These are phyloP conservation scores for Chaetorhynchus papuensis DNA, from an alignment of 2,113 vertebrate species.

Conservation along the genomic window DNA sequence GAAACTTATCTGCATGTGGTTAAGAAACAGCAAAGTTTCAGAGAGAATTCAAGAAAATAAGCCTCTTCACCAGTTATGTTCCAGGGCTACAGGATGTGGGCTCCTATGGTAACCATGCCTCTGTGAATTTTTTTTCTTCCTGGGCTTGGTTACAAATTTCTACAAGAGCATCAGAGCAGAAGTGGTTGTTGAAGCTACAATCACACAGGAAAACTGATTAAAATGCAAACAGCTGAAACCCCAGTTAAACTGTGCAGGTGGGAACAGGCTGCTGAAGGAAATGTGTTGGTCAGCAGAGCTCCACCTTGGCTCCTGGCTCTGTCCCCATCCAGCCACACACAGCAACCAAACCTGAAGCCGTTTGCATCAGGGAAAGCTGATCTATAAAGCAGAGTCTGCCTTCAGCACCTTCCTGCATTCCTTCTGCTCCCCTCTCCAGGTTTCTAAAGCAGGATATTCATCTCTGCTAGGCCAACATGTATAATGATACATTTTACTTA, in stretches of 20 bases:
- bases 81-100: slow-evolving; percentile 49
- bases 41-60: background rate
- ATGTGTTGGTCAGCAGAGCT: background rate
- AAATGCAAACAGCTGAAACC: background rate
- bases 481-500: background rate
- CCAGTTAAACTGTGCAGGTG: background rate
- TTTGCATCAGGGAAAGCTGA: background rate
- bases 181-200: background rate
- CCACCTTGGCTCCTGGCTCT: background rate
- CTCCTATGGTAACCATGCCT: background rate
- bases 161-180: background rate
- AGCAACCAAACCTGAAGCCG: background rate
- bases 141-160: background rate
- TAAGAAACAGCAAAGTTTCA: background rate
- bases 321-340: background rate
- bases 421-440: background rate
- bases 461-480: background rate
- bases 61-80: background rate
- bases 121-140: background rate
- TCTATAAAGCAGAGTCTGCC: background rate
- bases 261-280: background rate
- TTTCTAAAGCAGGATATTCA: background rate
- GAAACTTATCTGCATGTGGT: background rate
- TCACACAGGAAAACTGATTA: background rate
- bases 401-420: background rate